Conservation (phyloP, 1,140 invertebrate genomes). For the Leptopilina clavipes region DNA sequence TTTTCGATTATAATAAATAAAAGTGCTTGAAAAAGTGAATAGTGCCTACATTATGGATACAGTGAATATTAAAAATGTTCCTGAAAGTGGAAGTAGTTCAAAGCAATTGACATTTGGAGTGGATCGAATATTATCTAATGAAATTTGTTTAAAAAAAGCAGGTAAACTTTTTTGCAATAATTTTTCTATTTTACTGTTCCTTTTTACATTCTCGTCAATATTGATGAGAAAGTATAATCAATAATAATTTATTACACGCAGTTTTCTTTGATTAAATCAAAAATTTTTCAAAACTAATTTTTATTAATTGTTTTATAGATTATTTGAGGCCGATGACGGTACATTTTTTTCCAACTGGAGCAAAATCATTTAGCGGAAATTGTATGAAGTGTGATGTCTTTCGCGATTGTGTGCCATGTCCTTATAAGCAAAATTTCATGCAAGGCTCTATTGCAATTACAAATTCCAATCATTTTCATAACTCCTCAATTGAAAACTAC, state of each 20-base stretch:
- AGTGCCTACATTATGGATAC: conserved; percentile 47
- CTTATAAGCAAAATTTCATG: conserved; percentile 30
- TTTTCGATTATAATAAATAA: neutral
- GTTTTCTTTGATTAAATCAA: too few species aligned
- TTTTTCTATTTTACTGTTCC: too few species aligned
- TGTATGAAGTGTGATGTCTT: conserved; percentile 57
- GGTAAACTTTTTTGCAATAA: conserved; percentile 54
- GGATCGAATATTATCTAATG: conserved; percentile 74
- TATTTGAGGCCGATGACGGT: conserved; percentile 46
- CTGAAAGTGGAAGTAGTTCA: conserved; percentile 41
- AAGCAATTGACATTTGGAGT: conserved; percentile 74
- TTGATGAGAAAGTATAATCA: too few species aligned
- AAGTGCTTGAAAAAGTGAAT: conserved; percentile 6
- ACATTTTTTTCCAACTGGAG: conserved; percentile 42
- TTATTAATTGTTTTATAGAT: conserved; percentile 43
- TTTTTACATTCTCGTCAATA: too few species aligned
- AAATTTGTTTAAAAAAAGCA: conserved; percentile 55
- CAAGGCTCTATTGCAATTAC: conserved; percentile 24
- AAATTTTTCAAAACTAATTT: too few species aligned
- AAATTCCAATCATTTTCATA: conserved; percentile 37
- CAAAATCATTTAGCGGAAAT: conserved; percentile 53
- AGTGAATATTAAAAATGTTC: conserved; percentile 39
- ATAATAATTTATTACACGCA: too few species aligned
- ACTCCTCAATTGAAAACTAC: conserved; percentile 57
- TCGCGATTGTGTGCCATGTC: conserved; percentile 47